phyloP scores from a whole-genome alignment of 2,888 invertebrate genomes.

The Lissonota sp. region DNA sequence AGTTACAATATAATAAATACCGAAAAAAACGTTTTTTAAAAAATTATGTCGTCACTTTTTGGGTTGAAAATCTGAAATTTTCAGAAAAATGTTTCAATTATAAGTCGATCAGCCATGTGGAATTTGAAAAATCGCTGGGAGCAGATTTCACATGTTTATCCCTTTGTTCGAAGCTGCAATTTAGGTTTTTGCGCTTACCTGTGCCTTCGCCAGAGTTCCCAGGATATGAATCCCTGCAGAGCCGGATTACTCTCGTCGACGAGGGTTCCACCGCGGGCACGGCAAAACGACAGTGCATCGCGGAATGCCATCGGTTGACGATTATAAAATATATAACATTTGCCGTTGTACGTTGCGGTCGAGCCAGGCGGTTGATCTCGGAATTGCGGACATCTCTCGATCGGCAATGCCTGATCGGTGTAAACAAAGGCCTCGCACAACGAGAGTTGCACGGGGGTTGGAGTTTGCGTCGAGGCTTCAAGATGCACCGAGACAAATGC shows the following conservation, averaged over 20 bases:
- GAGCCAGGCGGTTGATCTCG: slow-evolving; percentile 96
- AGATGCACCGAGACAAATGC: slow-evolving; percentile 97
- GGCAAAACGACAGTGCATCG: slow-evolving; percentile 92
- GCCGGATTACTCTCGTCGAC: slow-evolving; percentile 97
- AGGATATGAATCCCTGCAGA: slow-evolving; percentile 96
- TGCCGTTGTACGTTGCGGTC: slow-evolving; percentile 96
- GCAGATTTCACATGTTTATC: too few relatives aligned
- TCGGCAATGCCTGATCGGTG: slow-evolving; percentile 95
- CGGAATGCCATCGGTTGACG: slow-evolving; percentile 92
- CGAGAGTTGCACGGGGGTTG: slow-evolving; percentile 90
- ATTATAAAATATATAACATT: slow-evolving; percentile 97
- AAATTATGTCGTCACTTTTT: too few relatives aligned
- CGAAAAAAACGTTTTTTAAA: too few relatives aligned
- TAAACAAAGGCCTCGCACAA: slow-evolving; percentile 97
- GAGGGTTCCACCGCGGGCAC: slow-evolving; percentile 92
- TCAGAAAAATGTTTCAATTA: too few relatives aligned
- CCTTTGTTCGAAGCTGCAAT: too few relatives aligned
- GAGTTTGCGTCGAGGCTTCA: slow-evolving; percentile 89
- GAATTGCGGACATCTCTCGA: slow-evolving; percentile 96
- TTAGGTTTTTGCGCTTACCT: slow-evolving; percentile 83
- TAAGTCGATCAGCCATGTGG: too few relatives aligned
- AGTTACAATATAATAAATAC: too few relatives aligned
- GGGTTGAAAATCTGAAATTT: too few relatives aligned
- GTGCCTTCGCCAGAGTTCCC: slow-evolving; percentile 96
- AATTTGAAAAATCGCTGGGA: too few relatives aligned